Percentiles rank a stretch among this genome's conserved stretches.
Evolutionary conservation across 2,888 invertebrate species (phyloP).

Genomic region (Polydrusus cervinus): DNA sequence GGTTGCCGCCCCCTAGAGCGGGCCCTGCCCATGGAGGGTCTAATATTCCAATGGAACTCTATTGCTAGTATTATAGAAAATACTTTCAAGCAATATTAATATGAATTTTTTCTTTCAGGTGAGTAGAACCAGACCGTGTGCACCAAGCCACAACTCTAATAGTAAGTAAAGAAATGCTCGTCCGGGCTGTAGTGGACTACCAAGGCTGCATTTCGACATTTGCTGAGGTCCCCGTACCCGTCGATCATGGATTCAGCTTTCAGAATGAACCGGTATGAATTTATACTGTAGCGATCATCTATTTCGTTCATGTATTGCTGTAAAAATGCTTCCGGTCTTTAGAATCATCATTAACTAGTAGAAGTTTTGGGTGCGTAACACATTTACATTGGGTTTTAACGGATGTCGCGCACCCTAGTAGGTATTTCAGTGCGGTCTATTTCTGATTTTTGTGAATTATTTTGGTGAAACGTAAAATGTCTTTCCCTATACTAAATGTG

Average conservation of each 20-base stretch:
- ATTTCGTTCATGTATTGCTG: conserved; percentile 25
- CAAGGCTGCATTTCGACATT: conserved; percentile 49
- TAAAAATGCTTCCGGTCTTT: conserved; percentile 32
- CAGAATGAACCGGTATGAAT: conserved; percentile 48
- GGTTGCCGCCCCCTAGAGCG: too few relatives aligned
- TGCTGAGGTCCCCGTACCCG: conserved; percentile 46
- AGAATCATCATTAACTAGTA: neutral
- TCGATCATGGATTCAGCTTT: conserved; percentile 50
- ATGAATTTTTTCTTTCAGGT: conserved; percentile 3
- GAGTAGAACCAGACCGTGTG: conserved; percentile 26
- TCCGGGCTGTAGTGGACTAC: conserved; percentile 49
- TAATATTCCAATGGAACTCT: too few relatives aligned
- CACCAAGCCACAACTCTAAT: conserved; percentile 41
- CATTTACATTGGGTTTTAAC: too few relatives aligned
- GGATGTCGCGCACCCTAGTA: too few relatives aligned
- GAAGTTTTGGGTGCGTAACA: too few relatives aligned
- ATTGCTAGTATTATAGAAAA: too few relatives aligned
- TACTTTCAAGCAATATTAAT: neutral
- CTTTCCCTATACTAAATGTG: too few relatives aligned
- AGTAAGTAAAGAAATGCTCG: conserved; percentile 48
- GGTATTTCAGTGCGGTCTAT: too few relatives aligned
- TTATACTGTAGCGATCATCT: neutral
- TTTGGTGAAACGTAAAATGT: too few relatives aligned
- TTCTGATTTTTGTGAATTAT: too few relatives aligned
- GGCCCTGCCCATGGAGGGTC: too few relatives aligned